Evolutionary conservation across 2,888 invertebrate genomes (phyloP), one percentile per base, ranked within the genome.

Genomic region (Altica lythri): DNA sequence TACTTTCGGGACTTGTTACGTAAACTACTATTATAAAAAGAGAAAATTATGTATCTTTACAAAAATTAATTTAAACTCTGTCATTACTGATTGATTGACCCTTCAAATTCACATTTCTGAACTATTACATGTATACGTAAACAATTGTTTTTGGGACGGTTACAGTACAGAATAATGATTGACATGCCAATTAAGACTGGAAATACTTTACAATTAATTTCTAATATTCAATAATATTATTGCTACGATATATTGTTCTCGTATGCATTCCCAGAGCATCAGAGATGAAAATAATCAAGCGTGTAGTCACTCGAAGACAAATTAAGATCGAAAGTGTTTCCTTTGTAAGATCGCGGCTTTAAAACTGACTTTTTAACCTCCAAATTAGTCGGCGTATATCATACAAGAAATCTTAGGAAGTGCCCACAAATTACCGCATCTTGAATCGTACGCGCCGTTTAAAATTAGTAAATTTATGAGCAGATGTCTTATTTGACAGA

Each of bases 291-390:
- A 58, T 53, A 60, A 60, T 63, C 59, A 61, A 57, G 55, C 42
- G 34, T 43, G 53, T 53, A 55, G 56, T 45, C 51, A 56, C 46
- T 46, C 51, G 59, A 62, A 64, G 68, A 68, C 67, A 68, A 67
- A 68, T 68, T 68, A 64, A 62, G 64, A 65, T 63, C 60, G 63
- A 63, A 65, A 35, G 63, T 52, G 59, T 55, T 60, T 55, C 61
- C 57, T 59, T 58, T 59, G 64, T 62, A 64, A 64, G 60, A 63
- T 60, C 17, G 53, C 54, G 44, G 38, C 30, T 38, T 42, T 55
- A 52, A 55, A 40, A 40, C 12, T 25, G 22, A n/a, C 40, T 40
- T 10, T 4, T 17, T 53, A 54, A 46, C 47, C 50, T 53, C 53
- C 55, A 57, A 55, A 61, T 61, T 61, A 53, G 55, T 51, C 52